Evolutionary conservation across 2,797 vertebrate species (phyloP), one percentile per base, ranked within the genome.

Genomic region (Odontamblyopus lacepedii): DNA sequence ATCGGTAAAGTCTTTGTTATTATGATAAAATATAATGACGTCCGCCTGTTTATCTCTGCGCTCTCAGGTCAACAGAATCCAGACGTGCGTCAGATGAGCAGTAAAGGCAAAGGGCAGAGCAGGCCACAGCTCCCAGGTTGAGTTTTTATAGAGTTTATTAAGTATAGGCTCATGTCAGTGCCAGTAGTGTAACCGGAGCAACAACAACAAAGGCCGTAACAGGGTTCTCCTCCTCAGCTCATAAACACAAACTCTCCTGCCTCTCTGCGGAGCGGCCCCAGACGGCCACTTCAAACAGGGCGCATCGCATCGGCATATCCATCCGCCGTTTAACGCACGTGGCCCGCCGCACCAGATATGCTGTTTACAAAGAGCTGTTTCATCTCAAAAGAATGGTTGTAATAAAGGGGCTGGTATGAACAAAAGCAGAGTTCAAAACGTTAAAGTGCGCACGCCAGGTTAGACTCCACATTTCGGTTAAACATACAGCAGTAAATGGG

Each of bases 171-270:
- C 78, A 80, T 77, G 69, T 82, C 1, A 19, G 57, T 78, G 78
- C 79, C 82, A 83, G 73, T 70, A 69, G 29, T 6, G 63, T 84
- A 81, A 85, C 79, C 82, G 73, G 44, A 78, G 83, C 81, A 88
- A 78, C 75, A 69, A 76, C 77, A 82, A 72, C 72, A 77, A 78
- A 71, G 53, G 70, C 74, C 72, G 65, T 72, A 81, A 84, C 79
- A 79, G 12, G 76, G 73, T 75, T 56, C 32, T 85, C 73, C 75
- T 88, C 76, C 77, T 64, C 83, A 84, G 82, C 73, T 80, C 83
- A 73, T 83, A 85, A 83, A 86, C 76, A 76, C 44, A 48, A 48
- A 48, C 63, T 75, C 67, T 44, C 6, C 69, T 73, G 78, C 75
- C 71, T 59, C 77, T 81, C 70, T 60, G n/a, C 8, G 71, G 76